These are phyloP conservation scores for Dasyornis broadbenti DNA, from an alignment of 2,113 vertebrate species.

Conservation along the genomic window DNA sequence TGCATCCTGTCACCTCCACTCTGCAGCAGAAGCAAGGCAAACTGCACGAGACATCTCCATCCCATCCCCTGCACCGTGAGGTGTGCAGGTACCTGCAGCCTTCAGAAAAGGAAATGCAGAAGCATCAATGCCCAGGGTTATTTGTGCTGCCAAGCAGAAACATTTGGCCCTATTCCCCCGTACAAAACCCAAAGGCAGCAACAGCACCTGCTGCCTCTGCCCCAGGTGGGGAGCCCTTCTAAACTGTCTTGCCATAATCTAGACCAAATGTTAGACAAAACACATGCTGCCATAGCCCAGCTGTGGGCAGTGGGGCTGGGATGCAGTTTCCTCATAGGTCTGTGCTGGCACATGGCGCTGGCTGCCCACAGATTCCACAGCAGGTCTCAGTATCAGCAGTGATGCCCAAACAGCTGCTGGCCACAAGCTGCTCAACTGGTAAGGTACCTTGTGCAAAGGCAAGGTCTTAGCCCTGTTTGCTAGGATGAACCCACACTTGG, in stretches of 20 bases:
- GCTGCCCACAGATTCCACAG: neutral
- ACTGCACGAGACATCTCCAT: neutral
- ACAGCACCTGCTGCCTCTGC: neutral
- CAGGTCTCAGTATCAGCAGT: neutral
- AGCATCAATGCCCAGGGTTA: neutral
- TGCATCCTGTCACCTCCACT: neutral
- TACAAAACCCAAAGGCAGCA: neutral
- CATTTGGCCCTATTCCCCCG: neutral
- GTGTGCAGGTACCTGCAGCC: rapidly evolving
- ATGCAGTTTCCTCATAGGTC: neutral
- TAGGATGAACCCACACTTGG: neutral
- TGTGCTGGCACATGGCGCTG: neutral
- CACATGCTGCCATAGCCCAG: rapidly evolving
- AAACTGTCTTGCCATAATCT: neutral
- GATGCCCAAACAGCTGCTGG: neutral
- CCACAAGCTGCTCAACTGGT: neutral
- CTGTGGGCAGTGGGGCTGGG: neutral
- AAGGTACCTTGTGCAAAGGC: neutral
- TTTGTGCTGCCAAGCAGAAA: neutral
- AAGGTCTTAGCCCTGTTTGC: neutral
- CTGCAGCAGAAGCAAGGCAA: neutral
- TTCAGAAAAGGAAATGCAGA: neutral
- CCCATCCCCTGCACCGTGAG: neutral
- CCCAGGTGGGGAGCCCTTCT: neutral
- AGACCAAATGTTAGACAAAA: neutral